A percentile compares a stretch with the other conserved stretches of the same genome.
These are phyloP conservation scores for Netelia virgata DNA, from an alignment of 2,888 invertebrate species.

Conservation along the genomic window DNA sequence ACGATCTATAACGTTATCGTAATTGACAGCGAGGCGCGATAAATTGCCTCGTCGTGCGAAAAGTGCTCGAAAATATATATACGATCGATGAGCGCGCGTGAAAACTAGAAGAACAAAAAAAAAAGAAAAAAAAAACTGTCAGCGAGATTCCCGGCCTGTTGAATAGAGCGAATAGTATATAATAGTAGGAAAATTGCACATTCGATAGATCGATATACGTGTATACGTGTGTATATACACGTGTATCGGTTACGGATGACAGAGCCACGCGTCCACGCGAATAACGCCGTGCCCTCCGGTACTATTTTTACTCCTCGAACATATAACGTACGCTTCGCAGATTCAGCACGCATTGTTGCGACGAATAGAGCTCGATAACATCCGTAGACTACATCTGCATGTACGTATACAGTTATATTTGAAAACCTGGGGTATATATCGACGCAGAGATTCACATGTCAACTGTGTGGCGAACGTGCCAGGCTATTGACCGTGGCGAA, in stretches of 20 bases:
- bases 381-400: constrained; percentile 52
- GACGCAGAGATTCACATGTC: constrained; percentile 60
- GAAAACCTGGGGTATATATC: neutral
- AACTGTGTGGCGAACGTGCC: constrained; percentile 57
- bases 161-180: neutral
- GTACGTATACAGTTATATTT: constrained; percentile 12
- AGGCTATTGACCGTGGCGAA: constrained; percentile 62
- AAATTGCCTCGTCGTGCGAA: too few relatives aligned
- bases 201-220: constrained; percentile 11
- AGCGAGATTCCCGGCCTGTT: constrained; percentile 13
- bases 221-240: constrained; percentile 1
- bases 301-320: constrained; percentile 46
- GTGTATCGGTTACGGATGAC: constrained; percentile 66
- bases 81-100: neutral
- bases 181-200: constrained; percentile 22
- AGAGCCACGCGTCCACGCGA: constrained; percentile 67
- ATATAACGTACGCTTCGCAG: constrained; percentile 32
- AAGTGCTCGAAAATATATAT: neutral
- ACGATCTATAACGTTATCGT: too few relatives aligned
- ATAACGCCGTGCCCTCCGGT: constrained; percentile 45
- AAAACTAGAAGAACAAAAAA: neutral
- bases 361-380: constrained; percentile 60
- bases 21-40: too few relatives aligned
- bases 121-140: neutral
- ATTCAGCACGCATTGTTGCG: constrained; percentile 62